Evolutionary conservation across 2,113 vertebrate species (phyloP).

Genomic region (Caracal caracal): DNA sequence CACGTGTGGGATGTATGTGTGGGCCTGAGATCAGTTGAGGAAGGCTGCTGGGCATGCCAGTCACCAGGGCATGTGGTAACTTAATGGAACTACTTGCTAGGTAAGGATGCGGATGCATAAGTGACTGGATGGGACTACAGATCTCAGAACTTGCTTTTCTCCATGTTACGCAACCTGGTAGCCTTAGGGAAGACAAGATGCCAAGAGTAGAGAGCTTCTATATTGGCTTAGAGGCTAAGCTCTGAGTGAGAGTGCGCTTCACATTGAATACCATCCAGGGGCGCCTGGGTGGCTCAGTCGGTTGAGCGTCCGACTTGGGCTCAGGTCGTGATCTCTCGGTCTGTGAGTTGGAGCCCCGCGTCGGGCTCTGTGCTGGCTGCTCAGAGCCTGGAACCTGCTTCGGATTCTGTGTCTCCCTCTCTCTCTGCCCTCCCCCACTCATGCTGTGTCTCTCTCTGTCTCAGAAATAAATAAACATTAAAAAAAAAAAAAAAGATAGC

Average conservation of each 20-base stretch:
- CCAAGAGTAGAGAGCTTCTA: background rate
- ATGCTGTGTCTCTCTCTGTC: no score
- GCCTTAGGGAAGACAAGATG: background rate
- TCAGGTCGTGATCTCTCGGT: no score
- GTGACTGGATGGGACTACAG: background rate
- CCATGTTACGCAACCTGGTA: background rate
- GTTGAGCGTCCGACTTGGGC: no score
- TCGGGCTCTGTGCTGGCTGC: no score
- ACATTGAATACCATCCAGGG: background rate
- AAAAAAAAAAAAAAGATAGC: background rate
- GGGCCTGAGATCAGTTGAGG: background rate
- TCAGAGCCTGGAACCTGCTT: no score
- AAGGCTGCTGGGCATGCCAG: background rate
- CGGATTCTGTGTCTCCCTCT: no score
- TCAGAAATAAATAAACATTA: no score
- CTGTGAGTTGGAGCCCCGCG: accelerated
- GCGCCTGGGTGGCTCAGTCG: no score
- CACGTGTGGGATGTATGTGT: background rate
- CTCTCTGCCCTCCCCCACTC: no score
- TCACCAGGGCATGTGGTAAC: background rate
- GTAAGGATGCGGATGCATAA: background rate
- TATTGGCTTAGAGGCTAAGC: background rate
- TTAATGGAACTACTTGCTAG: background rate
- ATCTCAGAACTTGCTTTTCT: background rate
- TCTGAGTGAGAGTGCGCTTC: background rate